phyloP scores from a whole-genome alignment of 2,888 invertebrate genomes.

The Tipula lateralis region DNA sequence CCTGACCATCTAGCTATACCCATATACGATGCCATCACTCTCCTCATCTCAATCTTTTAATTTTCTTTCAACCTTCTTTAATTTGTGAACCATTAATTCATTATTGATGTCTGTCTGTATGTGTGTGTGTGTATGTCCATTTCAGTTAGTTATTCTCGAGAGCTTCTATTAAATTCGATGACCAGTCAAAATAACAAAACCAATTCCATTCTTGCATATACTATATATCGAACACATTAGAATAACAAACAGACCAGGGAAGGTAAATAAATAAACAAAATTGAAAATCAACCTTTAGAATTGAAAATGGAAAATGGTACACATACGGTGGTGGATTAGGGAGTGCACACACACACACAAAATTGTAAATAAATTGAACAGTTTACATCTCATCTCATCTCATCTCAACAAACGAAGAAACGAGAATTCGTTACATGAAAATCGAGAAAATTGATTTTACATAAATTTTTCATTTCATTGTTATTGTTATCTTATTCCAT shows the following conservation, averaged over 20 bases:
- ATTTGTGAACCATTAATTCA: slow-evolving; percentile 5
- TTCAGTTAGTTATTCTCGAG: background rate
- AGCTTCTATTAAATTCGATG: slow-evolving; percentile 15
- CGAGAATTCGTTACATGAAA: background rate
- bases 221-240: background rate
- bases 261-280: background rate
- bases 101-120: too few species aligned
- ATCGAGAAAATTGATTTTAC: background rate
- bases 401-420: background rate
- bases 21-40: too few species aligned
- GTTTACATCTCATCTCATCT: background rate
- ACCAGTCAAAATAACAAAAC: background rate
- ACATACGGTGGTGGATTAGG: background rate
- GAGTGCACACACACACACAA: background rate
- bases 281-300: background rate
- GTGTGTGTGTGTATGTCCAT: background rate
- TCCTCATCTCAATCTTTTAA: background rate
- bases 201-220: background rate
- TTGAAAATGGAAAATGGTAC: background rate
- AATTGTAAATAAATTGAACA: slow-evolving; percentile 15
- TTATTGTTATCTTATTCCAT: slow-evolving; percentile 13
- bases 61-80: background rate
- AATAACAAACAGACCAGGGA: background rate
- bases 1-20: background rate
- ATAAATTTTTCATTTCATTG: slow-evolving; percentile 24